Conservation (phyloP, 2,888 invertebrate species). For the Cephonodes hylas region DNA sequence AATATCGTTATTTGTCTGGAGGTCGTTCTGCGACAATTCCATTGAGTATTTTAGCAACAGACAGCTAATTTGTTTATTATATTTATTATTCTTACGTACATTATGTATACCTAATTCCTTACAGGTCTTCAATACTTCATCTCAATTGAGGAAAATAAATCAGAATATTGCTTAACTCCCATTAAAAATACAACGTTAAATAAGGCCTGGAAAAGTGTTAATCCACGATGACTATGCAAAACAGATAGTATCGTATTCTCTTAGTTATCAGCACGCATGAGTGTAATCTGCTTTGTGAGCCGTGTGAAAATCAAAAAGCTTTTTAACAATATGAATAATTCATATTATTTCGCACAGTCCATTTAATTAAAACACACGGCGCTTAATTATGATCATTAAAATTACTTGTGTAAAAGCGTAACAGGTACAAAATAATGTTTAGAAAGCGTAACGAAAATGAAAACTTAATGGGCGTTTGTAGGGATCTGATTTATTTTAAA, state of each 20-base stretch:
- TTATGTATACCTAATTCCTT: no score
- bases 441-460: conserved; percentile 63
- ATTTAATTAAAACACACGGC: conserved; percentile 40
- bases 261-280: background rate
- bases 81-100: no score
- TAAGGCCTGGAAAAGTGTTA: background rate
- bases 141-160: no score
- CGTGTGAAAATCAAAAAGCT: conserved; percentile 8
- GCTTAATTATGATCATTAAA: conserved; percentile 47
- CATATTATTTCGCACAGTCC: conserved; percentile 7
- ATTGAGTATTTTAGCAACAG: background rate
- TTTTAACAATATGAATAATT: conserved; percentile 7
- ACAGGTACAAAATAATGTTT: conserved; percentile 51
- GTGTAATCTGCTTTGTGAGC: conserved; percentile 7
- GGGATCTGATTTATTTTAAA: background rate
- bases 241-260: background rate
- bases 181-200: no score
- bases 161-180: no score
- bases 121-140: no score
- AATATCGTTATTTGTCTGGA: background rate
- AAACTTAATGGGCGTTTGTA: conserved; percentile 28
- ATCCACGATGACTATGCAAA: background rate
- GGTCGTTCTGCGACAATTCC: background rate
- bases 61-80: background rate
- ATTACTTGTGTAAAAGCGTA: conserved; percentile 43